Conservation (phyloP, 1,140 invertebrate genomes). For the Streblospio benedicti region DNA sequence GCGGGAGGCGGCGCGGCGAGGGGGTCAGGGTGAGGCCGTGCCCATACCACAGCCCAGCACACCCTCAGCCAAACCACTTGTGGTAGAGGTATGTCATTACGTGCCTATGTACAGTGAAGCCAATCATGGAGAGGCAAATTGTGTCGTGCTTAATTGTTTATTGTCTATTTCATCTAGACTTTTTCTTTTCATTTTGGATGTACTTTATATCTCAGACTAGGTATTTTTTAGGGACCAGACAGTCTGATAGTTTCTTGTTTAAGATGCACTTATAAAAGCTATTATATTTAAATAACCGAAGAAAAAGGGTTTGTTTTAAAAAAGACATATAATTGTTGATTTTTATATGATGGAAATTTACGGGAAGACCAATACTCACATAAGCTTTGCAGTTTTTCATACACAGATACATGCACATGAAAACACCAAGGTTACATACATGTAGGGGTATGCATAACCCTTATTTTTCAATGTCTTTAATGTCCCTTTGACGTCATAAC, state of each 20-base stretch:
- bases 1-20: conserved; percentile 23
- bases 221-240: not conserved
- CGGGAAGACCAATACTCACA: too few relatives aligned
- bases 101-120: not conserved
- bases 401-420: too few relatives aligned
- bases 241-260: not conserved
- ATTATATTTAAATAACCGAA: too few relatives aligned
- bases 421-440: too few relatives aligned
- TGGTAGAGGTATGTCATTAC: conserved; percentile 24
- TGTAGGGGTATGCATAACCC: too few relatives aligned
- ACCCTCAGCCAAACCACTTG: conserved; percentile 22
- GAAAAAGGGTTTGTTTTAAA: too few relatives aligned
- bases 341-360: too few relatives aligned
- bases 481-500: too few relatives aligned
- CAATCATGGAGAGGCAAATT: too few relatives aligned
- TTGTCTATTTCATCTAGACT: not conserved
- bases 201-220: not conserved
- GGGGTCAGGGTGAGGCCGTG: conserved; percentile 23
- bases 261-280: not conserved
- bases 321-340: too few relatives aligned
- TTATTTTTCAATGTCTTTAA: too few relatives aligned
- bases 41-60: conserved; percentile 10
- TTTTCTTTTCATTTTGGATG: not conserved
- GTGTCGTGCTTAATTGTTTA: not conserved
- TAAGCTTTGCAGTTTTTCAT: too few relatives aligned